These are phyloP conservation scores for Chloebia gouldiae DNA, from an alignment of 2,113 vertebrate species.

Conservation along the genomic window DNA sequence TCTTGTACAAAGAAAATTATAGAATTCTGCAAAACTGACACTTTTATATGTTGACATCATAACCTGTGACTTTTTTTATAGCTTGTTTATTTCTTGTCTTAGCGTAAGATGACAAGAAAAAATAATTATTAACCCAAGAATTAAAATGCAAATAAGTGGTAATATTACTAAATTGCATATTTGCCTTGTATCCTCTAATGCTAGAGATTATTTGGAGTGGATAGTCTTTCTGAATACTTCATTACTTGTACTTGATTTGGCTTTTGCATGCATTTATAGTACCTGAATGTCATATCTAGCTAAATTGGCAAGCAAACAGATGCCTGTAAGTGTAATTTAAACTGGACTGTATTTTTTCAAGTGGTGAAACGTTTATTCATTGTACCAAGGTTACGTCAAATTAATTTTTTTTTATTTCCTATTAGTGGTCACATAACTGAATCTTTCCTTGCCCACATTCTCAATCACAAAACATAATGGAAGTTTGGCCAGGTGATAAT, in stretches of 20 bases:
- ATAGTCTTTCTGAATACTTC: neutral
- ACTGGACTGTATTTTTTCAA: neutral
- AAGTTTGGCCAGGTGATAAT: constrained; percentile 18
- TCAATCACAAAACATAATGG: constrained; percentile 33
- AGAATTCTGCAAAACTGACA: neutral
- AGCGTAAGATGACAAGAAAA: neutral
- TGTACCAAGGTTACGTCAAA: neutral
- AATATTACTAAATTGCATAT: neutral
- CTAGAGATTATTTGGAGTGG: neutral
- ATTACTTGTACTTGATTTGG: neutral
- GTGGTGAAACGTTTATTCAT: neutral
- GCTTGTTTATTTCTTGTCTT: neutral
- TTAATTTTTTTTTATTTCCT: neutral
- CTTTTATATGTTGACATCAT: neutral
- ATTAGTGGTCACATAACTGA: neutral
- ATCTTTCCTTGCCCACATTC: neutral
- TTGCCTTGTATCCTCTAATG: neutral
- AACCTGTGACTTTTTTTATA: neutral
- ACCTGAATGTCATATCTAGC: neutral
- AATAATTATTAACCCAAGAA: neutral
- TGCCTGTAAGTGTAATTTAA: neutral
- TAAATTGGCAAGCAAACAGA: neutral
- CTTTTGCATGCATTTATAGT: neutral
- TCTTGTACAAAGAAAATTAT: neutral
- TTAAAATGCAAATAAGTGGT: neutral